Percentiles rank a stretch among this genome's conserved stretches.
Evolutionary conservation across 2,797 vertebrate genomes (phyloP).

Genomic region (Lepidocolaptes lacrymiger): DNA sequence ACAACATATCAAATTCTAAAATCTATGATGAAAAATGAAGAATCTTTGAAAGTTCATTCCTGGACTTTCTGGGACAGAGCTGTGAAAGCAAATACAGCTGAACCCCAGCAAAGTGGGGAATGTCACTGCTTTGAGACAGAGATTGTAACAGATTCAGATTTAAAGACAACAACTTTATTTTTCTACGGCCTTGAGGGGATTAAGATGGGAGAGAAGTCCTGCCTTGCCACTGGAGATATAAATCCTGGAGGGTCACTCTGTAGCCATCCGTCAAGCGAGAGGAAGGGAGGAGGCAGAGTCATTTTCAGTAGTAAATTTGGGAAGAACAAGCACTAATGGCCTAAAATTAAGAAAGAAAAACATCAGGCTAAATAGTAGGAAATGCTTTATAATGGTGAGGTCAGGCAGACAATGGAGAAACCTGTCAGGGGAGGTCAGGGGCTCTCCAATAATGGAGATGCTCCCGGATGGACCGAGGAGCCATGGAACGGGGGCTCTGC

Average conservation of each 20-base stretch:
- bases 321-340: slow-evolving; percentile 70
- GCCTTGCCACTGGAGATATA: slow-evolving; percentile 22
- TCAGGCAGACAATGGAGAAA: slow-evolving; percentile 68
- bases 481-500: fast-evolving
- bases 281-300: slow-evolving; percentile 71
- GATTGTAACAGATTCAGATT: not conserved
- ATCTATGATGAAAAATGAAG: not conserved
- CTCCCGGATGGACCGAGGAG: not conserved
- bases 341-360: slow-evolving; percentile 74
- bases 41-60: not conserved
- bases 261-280: slow-evolving; percentile 54
- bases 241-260: slow-evolving; percentile 54
- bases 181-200: slow-evolving; percentile 12
- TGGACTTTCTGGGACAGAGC: not conserved
- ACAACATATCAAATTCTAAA: not conserved
- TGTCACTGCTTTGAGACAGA: not conserved
- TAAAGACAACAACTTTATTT: slow-evolving; percentile 26
- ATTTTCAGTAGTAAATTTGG: slow-evolving; percentile 70
- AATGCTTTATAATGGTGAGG: slow-evolving; percentile 65
- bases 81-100: not conserved
- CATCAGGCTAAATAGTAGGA: slow-evolving; percentile 73
- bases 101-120: not conserved
- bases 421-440: slow-evolving; percentile 47
- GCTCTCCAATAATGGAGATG: slow-evolving; percentile 10
- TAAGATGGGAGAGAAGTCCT: slow-evolving; percentile 23